These are phyloP conservation scores for Sylvilagus floridanus DNA, from an alignment of 2,797 vertebrate genomes.

Conservation along the genomic window DNA sequence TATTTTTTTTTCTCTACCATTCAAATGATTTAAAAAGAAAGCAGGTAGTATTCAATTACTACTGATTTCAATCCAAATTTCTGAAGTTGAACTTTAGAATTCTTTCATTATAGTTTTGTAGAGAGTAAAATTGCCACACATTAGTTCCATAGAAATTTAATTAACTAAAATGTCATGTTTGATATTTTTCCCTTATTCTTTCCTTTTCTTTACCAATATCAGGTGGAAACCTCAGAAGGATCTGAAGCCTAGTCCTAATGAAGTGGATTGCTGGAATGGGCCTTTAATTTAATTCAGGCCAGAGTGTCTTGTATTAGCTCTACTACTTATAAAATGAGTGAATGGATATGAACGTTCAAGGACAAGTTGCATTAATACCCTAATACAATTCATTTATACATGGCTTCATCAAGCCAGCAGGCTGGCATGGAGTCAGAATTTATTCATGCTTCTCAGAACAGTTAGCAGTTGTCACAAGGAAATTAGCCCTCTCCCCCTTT, in stretches of 20 bases:
- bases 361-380: not conserved
- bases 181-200: not conserved
- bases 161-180: constrained; percentile 23
- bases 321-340: constrained; percentile 12
- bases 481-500: not conserved
- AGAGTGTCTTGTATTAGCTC: not conserved
- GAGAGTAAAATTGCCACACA: not conserved
- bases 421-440: constrained; percentile 50
- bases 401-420: constrained; percentile 16
- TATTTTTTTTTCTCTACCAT: no score
- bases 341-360: constrained; percentile 49
- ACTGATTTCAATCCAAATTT: not conserved
- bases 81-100: not conserved
- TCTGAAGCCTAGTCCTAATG: not conserved
- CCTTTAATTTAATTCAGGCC: not conserved
- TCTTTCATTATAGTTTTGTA: constrained; percentile 9
- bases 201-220: not conserved
- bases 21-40: not conserved
- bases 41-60: not conserved
- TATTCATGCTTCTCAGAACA: constrained; percentile 54
- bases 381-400: constrained; percentile 61
- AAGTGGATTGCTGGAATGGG: not conserved
- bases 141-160: constrained; percentile 8
- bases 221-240: not conserved
- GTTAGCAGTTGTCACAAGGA: constrained; percentile 2